phyloP scores from a whole-genome alignment of 2,888 invertebrate genomes.

The Drosophila birchii region DNA sequence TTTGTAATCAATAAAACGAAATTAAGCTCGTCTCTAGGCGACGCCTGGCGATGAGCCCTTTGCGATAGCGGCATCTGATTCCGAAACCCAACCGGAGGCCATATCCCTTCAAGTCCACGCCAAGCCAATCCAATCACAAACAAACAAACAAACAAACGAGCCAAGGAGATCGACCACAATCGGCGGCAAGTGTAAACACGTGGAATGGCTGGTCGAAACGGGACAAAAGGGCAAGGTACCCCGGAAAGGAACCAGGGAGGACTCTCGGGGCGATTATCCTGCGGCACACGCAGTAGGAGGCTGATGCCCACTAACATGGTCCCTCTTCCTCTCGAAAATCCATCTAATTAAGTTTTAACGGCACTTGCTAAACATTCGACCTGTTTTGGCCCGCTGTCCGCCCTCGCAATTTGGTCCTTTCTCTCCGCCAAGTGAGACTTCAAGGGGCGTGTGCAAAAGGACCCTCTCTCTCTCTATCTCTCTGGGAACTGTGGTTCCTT shows the following conservation, averaged over 20 bases:
- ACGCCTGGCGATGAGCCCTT: constrained; percentile 63
- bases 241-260: constrained; percentile 43
- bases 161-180: constrained; percentile 57
- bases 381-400: constrained; percentile 20
- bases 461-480: constrained; percentile 18
- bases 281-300: constrained; percentile 72
- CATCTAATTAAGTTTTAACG: constrained; percentile 77
- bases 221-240: constrained; percentile 17
- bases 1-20: constrained; percentile 79
- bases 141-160: constrained; percentile 23
- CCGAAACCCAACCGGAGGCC: constrained; percentile 16
- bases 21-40: constrained; percentile 57
- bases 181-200: constrained; percentile 78
- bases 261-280: constrained; percentile 65
- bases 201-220: constrained; percentile 47
- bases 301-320: constrained; percentile 30
- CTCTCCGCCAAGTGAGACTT: constrained; percentile 32
- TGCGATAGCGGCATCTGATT: constrained; percentile 66
- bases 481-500: constrained; percentile 44
- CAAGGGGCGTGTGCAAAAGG: constrained; percentile 68
- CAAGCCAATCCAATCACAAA: constrained; percentile 1
- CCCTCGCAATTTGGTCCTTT: constrained; percentile 18
- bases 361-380: constrained; percentile 72
- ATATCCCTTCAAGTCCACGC: constrained; percentile 10
- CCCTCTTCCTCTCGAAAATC: constrained; percentile 55